Evolutionary conservation across 2,113 vertebrate genomes (phyloP).

Genomic region (Zingel zingel): DNA sequence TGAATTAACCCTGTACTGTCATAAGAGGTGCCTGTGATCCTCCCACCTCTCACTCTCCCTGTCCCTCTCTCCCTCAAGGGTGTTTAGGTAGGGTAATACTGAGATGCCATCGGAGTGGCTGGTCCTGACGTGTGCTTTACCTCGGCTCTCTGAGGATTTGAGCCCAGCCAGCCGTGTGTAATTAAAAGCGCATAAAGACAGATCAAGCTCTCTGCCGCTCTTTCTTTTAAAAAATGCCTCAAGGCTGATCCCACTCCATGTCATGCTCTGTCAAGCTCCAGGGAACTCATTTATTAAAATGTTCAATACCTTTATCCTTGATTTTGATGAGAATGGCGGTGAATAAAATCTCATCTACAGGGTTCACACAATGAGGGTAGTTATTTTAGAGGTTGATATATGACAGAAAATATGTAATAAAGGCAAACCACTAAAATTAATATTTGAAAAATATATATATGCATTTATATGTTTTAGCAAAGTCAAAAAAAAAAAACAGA

Average conservation of each 20-base stretch:
- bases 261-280: constrained; percentile 55
- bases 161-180: constrained; percentile 75
- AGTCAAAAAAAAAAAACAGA: neutral
- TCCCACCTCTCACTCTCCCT: neutral
- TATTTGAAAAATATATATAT: neutral
- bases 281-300: constrained; percentile 53
- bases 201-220: constrained; percentile 71
- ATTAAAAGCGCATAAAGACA: constrained; percentile 81
- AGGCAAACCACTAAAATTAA: neutral
- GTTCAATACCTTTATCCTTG: constrained; percentile 40
- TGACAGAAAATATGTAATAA: neutral
- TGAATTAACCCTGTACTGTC: constrained; percentile 48
- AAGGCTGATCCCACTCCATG: constrained; percentile 45
- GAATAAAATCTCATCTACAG: neutral
- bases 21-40: constrained; percentile 30
- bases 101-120: constrained; percentile 46
- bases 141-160: constrained; percentile 65
- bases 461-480: neutral
- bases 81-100: constrained; percentile 62
- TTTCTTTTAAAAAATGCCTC: constrained; percentile 54
- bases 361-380: neutral
- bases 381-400: constrained; percentile 12
- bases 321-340: constrained; percentile 41
- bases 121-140: constrained; percentile 60
- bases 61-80: neutral